A percentile compares a stretch with the other conserved stretches of the same genome.
These are phyloP conservation scores for Nemotelus pantherinus DNA, from an alignment of 2,888 invertebrate species.

Conservation along the genomic window DNA sequence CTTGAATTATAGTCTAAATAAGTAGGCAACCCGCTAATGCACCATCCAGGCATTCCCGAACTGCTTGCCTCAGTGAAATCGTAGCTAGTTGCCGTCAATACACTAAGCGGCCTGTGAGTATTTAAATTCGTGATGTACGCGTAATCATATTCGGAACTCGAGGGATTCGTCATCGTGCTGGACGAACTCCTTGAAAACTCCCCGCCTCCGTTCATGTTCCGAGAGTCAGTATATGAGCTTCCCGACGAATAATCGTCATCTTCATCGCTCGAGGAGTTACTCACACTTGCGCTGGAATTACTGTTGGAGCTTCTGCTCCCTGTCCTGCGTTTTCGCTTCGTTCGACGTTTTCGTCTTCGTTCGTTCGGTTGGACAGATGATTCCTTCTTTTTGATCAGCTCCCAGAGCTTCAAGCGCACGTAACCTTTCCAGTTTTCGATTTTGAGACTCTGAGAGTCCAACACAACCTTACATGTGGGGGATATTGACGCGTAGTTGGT, in stretches of 20 bases:
- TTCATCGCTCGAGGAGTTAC: neutral
- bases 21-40: slow-evolving; percentile 56
- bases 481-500: slow-evolving; percentile 65
- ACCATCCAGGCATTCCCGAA: slow-evolving; percentile 58
- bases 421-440: slow-evolving; percentile 42
- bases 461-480: slow-evolving; percentile 71
- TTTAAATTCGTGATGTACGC: slow-evolving; percentile 71
- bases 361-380: neutral
- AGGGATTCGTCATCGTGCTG: slow-evolving; percentile 43
- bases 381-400: slow-evolving; percentile 35
- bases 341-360: slow-evolving; percentile 16
- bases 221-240: neutral
- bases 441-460: slow-evolving; percentile 64
- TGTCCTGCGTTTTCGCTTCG: slow-evolving; percentile 4
- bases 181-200: slow-evolving; percentile 40
- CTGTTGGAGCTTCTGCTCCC: neutral
- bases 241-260: neutral
- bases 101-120: slow-evolving; percentile 68
- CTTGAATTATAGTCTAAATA: slow-evolving; percentile 55
- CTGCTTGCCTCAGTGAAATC: slow-evolving; percentile 31
- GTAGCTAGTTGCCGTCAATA: slow-evolving; percentile 54
- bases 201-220: slow-evolving; percentile 36
- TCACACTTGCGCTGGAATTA: neutral
- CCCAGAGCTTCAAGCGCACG: slow-evolving; percentile 42
- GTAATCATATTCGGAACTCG: slow-evolving; percentile 65